These are phyloP conservation scores for Molanna angustata DNA, from an alignment of 2,888 invertebrate genomes.

Conservation along the genomic window DNA sequence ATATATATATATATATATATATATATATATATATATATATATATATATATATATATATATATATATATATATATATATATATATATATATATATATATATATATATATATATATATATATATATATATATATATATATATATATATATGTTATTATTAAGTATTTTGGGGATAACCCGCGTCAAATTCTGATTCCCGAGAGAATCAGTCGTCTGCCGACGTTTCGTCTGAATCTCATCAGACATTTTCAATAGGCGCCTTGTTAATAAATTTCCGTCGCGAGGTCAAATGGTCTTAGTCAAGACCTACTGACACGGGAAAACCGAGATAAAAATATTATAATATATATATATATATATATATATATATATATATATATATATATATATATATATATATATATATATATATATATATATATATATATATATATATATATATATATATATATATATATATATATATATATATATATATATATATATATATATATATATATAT, in stretches of 20 bases:
- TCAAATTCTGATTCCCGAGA: too few relatives aligned
- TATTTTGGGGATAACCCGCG: too few relatives aligned
- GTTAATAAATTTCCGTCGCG: too few relatives aligned
- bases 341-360: not conserved
- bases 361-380: not conserved
- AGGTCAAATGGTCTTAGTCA: too few relatives aligned
- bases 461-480: not conserved
- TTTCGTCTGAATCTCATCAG: too few relatives aligned
- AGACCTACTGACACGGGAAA: too few relatives aligned
- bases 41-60: not conserved
- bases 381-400: not conserved
- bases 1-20: too few relatives aligned
- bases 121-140: not conserved
- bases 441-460: not conserved
- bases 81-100: conserved; percentile 1
- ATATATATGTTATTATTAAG: too few relatives aligned
- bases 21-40: not conserved
- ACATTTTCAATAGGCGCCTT: too few relatives aligned
- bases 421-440: not conserved
- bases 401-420: not conserved
- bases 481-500: not conserved
- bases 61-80: conserved; percentile 1
- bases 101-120: not conserved
- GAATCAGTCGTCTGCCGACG: too few relatives aligned
- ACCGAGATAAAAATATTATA: not conserved